phyloP scores from a whole-genome alignment of 2,888 invertebrate genomes.

The Mimachlamys varia region DNA sequence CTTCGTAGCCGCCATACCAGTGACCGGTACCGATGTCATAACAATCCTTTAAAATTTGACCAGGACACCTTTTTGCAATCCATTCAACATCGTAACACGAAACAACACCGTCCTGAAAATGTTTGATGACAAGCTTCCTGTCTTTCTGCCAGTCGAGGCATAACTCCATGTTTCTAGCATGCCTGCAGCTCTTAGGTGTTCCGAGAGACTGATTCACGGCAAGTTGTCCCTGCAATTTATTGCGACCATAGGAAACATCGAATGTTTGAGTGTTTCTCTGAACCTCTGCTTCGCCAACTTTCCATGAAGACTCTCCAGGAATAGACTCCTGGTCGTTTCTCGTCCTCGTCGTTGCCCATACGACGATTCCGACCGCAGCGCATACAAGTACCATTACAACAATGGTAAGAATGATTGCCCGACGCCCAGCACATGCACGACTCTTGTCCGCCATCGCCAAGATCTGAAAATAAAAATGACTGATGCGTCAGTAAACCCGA shows the following conservation, averaged over 20 bases:
- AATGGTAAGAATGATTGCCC: conserved; percentile 36
- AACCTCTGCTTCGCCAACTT: conserved; percentile 6
- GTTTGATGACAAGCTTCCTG: conserved; percentile 43
- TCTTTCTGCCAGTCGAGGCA: conserved; percentile 53
- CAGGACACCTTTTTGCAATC: conserved; percentile 57
- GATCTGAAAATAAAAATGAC: not conserved
- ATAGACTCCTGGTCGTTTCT: not conserved
- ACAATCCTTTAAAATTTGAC: conserved; percentile 67
- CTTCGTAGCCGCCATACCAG: conserved; percentile 94
- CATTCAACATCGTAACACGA: conserved; percentile 66
- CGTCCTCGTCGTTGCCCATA: conserved; percentile 54
- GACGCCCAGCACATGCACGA: not conserved
- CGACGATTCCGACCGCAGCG: conserved; percentile 53
- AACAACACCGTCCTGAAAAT: conserved; percentile 38
- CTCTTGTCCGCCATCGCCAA: not conserved
- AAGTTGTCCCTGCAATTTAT: not conserved
- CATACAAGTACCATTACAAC: conserved; percentile 50
- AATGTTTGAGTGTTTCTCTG: not conserved
- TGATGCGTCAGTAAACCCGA: too few species aligned
- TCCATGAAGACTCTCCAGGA: not conserved
- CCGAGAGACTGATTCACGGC: not conserved
- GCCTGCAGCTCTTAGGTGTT: not conserved
- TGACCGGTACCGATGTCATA: conserved; percentile 77
- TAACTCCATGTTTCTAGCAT: conserved; percentile 9
- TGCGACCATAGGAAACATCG: not conserved